Evolutionary conservation across 2,113 vertebrate species (phyloP), one percentile per base, ranked within the genome.

Genomic region (Labeo catla): DNA sequence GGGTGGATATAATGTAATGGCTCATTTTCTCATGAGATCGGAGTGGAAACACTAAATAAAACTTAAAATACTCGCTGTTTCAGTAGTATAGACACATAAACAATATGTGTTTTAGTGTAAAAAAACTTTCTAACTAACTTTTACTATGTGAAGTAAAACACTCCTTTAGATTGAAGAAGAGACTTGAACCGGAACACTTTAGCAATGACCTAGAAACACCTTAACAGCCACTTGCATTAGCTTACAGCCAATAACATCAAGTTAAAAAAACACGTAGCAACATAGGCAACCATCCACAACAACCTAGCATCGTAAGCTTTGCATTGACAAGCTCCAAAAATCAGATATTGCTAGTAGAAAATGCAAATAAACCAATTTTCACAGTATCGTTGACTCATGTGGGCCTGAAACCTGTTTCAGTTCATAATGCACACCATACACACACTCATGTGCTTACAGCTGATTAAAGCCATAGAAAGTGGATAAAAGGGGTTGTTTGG

Each of bases 401-500:
- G 34, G 21, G 19, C n/a, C 21, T 63, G 11, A 80, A 23, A 47
- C 36, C 59, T 47, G n/a, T 66, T 52, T 74, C 13, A 59, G 76
- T 61, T 50, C 49, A 34, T 13, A 34, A 81, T 73, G 10, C 70
- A 80, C 45, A 68, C 84, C 61, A 88, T 78, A 91, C 79, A 84
- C 50, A 86, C 68, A 91, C 63, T 83, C 39, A 63, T 52, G 59
- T 63, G 84, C n/a, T 86, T 57, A 91, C 88, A 91, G 89, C 89
- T 90, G 90, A 79, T 90, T 90, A 76, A 87, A 79, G 76, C 1
- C 84, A 84, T 63, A 83, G 79, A 76, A 39, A 77, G 63, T 21
- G 57, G 86, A 91, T 91, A 89, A 94, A 93, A 86, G 16, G 91
- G 92, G 90, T 85, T 82, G 74, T 92, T 92, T 90, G 88, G 89